Percentiles rank a stretch among this genome's conserved stretches.
Evolutionary conservation across 2,113 vertebrate genomes (phyloP).

Genomic region (Pachyramphus minor): DNA sequence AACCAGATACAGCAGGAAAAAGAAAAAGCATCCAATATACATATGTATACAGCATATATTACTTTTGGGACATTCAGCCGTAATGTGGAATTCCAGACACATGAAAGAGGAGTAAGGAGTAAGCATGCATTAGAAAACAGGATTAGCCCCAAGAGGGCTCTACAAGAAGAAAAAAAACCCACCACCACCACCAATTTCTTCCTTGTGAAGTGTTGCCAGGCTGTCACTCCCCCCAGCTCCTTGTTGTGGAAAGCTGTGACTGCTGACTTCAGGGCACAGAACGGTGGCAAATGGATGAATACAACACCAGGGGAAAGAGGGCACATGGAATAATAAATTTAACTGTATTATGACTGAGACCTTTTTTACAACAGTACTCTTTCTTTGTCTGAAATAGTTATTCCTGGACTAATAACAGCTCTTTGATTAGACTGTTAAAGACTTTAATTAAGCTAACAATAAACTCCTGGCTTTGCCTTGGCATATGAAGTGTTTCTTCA

Average conservation of each 20-base stretch:
- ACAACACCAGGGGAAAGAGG: background rate
- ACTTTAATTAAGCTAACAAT: background rate
- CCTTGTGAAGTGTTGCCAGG: background rate
- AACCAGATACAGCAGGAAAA: background rate
- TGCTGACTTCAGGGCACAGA: background rate
- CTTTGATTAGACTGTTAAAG: background rate
- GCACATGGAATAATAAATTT: background rate
- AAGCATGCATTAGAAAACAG: background rate
- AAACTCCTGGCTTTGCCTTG: background rate
- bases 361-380: background rate
- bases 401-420: background rate
- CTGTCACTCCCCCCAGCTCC: background rate
- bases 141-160: background rate
- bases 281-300: background rate
- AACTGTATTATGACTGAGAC: background rate
- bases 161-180: background rate
- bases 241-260: background rate
- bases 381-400: background rate
- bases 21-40: background rate
- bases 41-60: background rate
- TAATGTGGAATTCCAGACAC: background rate
- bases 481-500: background rate
- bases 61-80: background rate
- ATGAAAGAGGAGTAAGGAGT: background rate
- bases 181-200: background rate